Evolutionary conservation across 2,113 vertebrate genomes (phyloP), one percentile per base, ranked within the genome.

Genomic region (Menura novaehollandiae): DNA sequence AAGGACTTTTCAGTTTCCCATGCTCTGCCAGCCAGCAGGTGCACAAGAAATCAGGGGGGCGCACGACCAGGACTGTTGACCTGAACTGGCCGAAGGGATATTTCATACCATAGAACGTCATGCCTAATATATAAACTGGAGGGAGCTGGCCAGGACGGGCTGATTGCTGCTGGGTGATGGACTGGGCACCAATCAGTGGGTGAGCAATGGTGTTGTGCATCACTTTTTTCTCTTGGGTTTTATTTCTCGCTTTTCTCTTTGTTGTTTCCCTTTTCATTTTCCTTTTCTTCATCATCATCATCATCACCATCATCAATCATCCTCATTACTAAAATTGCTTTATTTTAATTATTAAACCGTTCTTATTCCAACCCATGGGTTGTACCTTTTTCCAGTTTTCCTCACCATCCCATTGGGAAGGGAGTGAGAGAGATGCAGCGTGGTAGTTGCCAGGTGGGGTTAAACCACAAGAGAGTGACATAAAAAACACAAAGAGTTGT

Each of bases 361-460:
- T 74, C 7, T 30, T 53, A 37, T 60, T 59, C 75, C 39, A 39
- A 62, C 11, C 3, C 30, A 30, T 26, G 28, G 2, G 6, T 53
- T 53, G 67, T 67, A 39, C 22, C 20, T 53, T 67, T 58, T 68
- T 15, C 30, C 24, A 53, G 1, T 53, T 68, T n/a, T 67, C 28
- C 26, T 89, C 46, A 35, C 53, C 8, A 41, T 22, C 39, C 30
- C 24, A 8, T 24, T 68, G n/a, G 30, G 13, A 67, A 39, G 13
- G 13, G n/a, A 35, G 16, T 68, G 39, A 76, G 20, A 0, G 1
- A 55, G 24, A 4, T 55, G n/a, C 21, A 76, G n/a, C 21, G 35
- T 6, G 20, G 39, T 62, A 13, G 10, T 26, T 68, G 26, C 51
- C 55, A 41, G 4, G 21, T 62, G 19, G n/a, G 23, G 24, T 62